Evolutionary conservation across 23 tunicate species (phyloP), one percentile per base, ranked within the genome.

Genomic region (Phallusia fumigata): DNA sequence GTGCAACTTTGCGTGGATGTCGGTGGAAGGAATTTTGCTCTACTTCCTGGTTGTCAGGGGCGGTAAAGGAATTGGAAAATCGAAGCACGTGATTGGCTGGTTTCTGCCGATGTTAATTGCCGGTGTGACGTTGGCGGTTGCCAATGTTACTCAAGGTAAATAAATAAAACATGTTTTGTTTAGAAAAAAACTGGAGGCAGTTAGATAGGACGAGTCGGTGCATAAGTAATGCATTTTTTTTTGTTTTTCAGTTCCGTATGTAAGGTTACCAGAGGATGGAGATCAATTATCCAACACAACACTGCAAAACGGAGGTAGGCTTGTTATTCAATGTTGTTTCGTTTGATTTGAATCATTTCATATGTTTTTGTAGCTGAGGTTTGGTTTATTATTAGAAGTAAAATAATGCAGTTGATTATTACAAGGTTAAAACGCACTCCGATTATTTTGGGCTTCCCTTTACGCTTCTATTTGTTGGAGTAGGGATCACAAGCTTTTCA

Each of bases 11-110:
- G 35, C 85, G 11, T 82, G 85, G 85, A 82, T 82, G 85, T 65
- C 85, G 15, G 33, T 69, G 33, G 85, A 82, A 26, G 85, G 77
- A 24, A 65, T 69, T 30, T 69, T 82, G 6, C 65, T 82, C 18
- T 82, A 82, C 33, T 10, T 65, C 6, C 6, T 21, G 33, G 85
- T 82, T 24, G 77, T 82, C 26, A 26, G 65, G 22, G 34, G 77
- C 33, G 16, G 24, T 12, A 69, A 65, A 69, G n/a, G 12, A 24
- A 11, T 82, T 19, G 85, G 85, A 18, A 82, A 69, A 40, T 82
- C 49, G 85, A 82, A 82, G 33, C 53, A 65, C 77, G 85, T 82
- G 52, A 69, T 82, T 31, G 85, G 85, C 2, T 82, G 85, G 85
- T 16, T 19, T 0, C 32, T 82, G 31, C 85, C 85, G n/a, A 33